A percentile compares a stretch with the other conserved stretches of the same genome.
Evolutionary conservation across 2,797 vertebrate species (phyloP).

Genomic region (Cyprinella venusta): DNA sequence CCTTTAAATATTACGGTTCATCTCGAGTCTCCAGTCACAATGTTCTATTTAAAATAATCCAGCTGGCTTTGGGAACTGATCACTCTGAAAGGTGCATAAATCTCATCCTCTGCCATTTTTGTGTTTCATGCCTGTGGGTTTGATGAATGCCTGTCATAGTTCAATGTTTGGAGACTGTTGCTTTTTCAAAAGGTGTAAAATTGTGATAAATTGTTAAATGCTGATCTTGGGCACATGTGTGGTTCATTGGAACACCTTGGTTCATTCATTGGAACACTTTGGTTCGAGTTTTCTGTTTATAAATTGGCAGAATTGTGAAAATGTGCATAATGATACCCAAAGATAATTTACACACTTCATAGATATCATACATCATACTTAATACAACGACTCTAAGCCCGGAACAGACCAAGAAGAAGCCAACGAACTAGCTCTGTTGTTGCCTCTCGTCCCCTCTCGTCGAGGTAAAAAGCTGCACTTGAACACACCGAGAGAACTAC

Average conservation of each 20-base stretch:
- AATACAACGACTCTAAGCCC: too few relatives aligned
- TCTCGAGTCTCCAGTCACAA: slow-evolving; percentile 1
- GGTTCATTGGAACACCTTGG: background rate
- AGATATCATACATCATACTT: background rate
- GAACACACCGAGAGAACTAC: too few relatives aligned
- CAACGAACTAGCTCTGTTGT: too few relatives aligned
- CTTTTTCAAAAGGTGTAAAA: background rate
- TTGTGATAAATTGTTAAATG: background rate
- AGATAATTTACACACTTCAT: background rate
- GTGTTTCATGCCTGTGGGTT: slow-evolving; percentile 14
- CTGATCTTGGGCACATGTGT: background rate
- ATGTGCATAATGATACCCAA: background rate
- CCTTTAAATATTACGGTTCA: slow-evolving; percentile 19
- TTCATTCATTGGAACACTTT: background rate
- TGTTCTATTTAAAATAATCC: slow-evolving; percentile 27
- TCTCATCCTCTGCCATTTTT: slow-evolving; percentile 16
- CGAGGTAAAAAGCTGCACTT: too few relatives aligned
- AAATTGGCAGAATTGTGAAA: background rate
- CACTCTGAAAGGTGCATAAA: slow-evolving; percentile 15
- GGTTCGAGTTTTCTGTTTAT: background rate
- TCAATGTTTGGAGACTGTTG: background rate
- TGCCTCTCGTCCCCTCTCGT: too few relatives aligned
- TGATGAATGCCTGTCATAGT: background rate
- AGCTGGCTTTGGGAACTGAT: slow-evolving; percentile 1
- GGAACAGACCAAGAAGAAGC: too few relatives aligned